Evolutionary conservation across 2,113 vertebrate species (phyloP), one percentile per base, ranked within the genome.

Genomic region (Anhinga anhinga): DNA sequence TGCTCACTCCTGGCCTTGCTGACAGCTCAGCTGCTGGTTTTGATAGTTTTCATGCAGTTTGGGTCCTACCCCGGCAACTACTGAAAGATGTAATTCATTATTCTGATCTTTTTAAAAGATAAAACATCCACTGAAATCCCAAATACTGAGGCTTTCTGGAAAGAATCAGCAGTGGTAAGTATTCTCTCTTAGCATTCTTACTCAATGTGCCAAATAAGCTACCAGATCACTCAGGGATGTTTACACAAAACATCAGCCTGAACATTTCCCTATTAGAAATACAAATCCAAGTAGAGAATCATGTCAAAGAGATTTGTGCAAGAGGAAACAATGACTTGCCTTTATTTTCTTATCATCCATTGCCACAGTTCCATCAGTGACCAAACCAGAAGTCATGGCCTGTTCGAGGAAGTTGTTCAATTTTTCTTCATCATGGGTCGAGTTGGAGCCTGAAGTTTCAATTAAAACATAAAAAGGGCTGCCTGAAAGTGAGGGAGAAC

Each of bases 401-500:
- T 97, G 96, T 30, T 99, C 98, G 38, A 99, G 95, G 95, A 99
- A 99, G 78, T 52, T 91, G 93, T 97, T 98, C 52, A 99, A 97
- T 96, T 99, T 99, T 96, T 99, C 99, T 10, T 98, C 97, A 21
- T 99, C 99, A 0, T 99, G 99, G 15, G 59, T 86, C 0, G 96
- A 80, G 50, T 97, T 98, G 17, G 99, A 99, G 44, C 99, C 99
- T 0, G 99, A 99, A 2, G 99, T 99, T 98, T 99, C 99, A 34
- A 99, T 98, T 70, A 99, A 94, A 47, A 99, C 97, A 85, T 99
- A 99, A 95, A 99, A 99, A 0, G 98, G 98, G 63, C 98, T 98
- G 49, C 98, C 99, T 99, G 97, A 80, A 96, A 94, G 84, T 22
- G 9, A 92, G 34, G 34, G 40, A 82, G 49, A 69, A 67, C 13